phyloP scores from a whole-genome alignment of 2,888 invertebrate genomes.

The Calephelis perditalis region DNA sequence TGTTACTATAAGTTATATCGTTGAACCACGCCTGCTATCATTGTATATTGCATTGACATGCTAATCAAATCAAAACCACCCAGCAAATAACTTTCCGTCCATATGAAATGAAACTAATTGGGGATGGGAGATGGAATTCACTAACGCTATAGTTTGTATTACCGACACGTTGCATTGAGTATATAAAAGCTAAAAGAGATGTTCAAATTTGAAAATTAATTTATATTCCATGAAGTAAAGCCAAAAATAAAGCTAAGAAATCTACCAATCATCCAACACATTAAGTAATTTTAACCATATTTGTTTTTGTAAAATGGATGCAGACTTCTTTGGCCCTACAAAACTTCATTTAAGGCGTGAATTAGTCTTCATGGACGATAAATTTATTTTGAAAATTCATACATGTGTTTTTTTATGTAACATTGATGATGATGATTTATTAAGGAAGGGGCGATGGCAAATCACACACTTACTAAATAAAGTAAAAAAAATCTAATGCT shows the following conservation, averaged over 20 bases:
- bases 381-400: slow-evolving; percentile 1
- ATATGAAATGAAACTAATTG: slow-evolving; percentile 63
- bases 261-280: no score
- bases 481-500: background rate
- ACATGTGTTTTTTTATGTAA: background rate
- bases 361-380: slow-evolving; percentile 7
- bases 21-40: slow-evolving; percentile 53
- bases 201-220: background rate
- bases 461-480: background rate
- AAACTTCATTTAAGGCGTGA: background rate
- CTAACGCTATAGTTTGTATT: slow-evolving; percentile 19
- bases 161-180: slow-evolving; percentile 25
- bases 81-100: slow-evolving; percentile 69
- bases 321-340: no score
- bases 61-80: slow-evolving; percentile 48
- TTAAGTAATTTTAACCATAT: no score
- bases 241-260: no score
- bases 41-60: slow-evolving; percentile 37
- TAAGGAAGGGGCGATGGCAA: background rate
- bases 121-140: slow-evolving; percentile 60
- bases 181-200: no score
- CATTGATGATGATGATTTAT: background rate
- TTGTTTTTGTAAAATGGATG: no score
- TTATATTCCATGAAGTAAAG: background rate
- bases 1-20: background rate